Base-by-base conservation (phyloP, 2,797 vertebrate genomes). In the Pampus argenteus region DNA sequence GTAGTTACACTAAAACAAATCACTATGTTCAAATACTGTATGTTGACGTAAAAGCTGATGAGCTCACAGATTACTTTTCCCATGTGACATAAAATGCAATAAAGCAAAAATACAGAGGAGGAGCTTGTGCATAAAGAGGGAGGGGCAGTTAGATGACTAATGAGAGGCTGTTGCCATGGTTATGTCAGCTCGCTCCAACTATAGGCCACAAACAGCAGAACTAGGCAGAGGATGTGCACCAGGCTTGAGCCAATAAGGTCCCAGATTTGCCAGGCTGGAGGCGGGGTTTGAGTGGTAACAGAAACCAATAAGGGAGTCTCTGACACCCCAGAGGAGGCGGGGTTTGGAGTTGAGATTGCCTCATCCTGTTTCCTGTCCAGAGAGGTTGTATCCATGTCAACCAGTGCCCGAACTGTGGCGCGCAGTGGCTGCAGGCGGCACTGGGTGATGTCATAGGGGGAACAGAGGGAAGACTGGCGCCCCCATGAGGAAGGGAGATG, bases 391-490 rank as follows among this genome's bases (percentile, higher is more conserved):
- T 96, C 95, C 91, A 95, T 85, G 85, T 95, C 92, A 89, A 97
- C 95, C 94, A 99, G 95, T 77, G 94, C 88, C 85, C 92, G 93
- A 90, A 98, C 95, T 69, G 96, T 94, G 92, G 90, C 88, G 89
- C 90, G 89, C 88, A 97, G 91, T 52, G 95, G 96, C 91, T 88
- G 95, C 88, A 98, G 95, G 85, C 96, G 96, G 90, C 94, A 95
- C 91, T 97, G 97, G 93, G 95, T 96, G 95, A 99, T 95, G 95
- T 98, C 97, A 88, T 95, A 97, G 79, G 97, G 94, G 85, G 97
- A 96, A 94, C 97, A 99, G 88, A 98, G 95, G 88, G 95, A 96
- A 60, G 95, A 95, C 97, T 99, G 96, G 90, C 76, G 22, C 91
- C 92, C 92, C 90, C 91, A 6, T 31, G n/a, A 40, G 67, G 50